Conservation (phyloP, 1,140 invertebrate species). For the Bacillus rossius region DNA sequence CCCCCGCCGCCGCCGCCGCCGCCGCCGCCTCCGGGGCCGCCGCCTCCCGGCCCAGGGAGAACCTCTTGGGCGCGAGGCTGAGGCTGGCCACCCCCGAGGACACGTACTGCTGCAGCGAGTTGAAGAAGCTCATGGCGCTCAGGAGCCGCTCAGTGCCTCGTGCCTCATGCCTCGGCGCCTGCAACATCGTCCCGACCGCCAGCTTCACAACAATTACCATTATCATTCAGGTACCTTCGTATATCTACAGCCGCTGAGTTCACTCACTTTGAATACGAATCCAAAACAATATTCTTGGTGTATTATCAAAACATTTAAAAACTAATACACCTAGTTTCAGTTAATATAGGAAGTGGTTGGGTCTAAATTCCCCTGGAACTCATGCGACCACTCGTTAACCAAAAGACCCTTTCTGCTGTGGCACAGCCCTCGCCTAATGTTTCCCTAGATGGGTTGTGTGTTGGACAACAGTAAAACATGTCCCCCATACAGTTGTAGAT, state of each 20-base stretch:
- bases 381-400: no score
- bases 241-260: no score
- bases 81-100: conserved; percentile 70
- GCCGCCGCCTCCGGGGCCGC: not conserved
- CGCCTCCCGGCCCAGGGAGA: conserved; percentile 61
- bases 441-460: no score
- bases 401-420: no score
- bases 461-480: no score
- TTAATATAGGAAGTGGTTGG: not conserved
- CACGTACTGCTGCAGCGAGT: conserved; percentile 73
- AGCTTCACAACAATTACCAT: not conserved
- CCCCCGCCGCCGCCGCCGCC: not conserved
- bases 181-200: not conserved
- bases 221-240: not conserved
- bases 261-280: no score
- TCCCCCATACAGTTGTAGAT: no score
- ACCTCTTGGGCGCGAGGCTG: conserved; percentile 68
- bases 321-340: not conserved
- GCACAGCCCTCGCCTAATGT: no score
- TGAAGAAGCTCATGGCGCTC: conserved; percentile 71
- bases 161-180: not conserved
- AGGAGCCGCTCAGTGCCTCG: not conserved
- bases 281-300: no score
- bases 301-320: no score
- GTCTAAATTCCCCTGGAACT: no score